These are phyloP conservation scores for Tangara arthus DNA, from an alignment of 2,797 vertebrate genomes.

Conservation along the genomic window DNA sequence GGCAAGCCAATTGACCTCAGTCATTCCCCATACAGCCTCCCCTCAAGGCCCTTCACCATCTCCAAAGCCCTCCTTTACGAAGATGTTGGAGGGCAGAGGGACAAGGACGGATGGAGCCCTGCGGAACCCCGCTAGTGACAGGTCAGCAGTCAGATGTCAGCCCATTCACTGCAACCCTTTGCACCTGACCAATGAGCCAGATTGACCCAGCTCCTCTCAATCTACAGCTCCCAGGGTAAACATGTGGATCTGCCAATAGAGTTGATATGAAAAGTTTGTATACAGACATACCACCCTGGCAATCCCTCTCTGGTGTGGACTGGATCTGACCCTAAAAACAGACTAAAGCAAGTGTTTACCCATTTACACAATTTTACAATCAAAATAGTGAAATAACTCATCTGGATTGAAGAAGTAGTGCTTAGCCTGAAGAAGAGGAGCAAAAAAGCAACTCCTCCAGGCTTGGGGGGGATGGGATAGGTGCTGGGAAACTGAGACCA, in stretches of 20 bases:
- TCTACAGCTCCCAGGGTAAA: neutral
- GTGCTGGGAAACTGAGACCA: neutral
- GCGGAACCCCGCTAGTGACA: neutral
- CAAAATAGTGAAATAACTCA: neutral
- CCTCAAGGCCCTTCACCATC: neutral
- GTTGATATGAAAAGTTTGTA: neutral
- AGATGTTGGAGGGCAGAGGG: neutral
- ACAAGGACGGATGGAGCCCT: neutral
- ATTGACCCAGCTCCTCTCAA: neutral
- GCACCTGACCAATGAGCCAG: neutral
- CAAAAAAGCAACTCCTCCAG: neutral
- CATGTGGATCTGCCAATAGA: neutral
- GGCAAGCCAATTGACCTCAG: neutral
- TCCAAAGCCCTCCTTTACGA: neutral
- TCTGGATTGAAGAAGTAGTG: neutral
- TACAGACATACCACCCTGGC: neutral
- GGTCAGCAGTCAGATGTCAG: neutral
- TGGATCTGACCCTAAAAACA: neutral
- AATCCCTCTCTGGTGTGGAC: neutral
- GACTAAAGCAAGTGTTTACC: neutral
- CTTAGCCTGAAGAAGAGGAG: neutral
- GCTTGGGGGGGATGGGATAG: neutral
- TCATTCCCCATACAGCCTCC: rapidly evolving
- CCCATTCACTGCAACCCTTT: neutral
- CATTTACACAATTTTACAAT: neutral